Evolutionary conservation across 2,888 invertebrate genomes (phyloP).

Genomic region (Troides oblongomaculatus): DNA sequence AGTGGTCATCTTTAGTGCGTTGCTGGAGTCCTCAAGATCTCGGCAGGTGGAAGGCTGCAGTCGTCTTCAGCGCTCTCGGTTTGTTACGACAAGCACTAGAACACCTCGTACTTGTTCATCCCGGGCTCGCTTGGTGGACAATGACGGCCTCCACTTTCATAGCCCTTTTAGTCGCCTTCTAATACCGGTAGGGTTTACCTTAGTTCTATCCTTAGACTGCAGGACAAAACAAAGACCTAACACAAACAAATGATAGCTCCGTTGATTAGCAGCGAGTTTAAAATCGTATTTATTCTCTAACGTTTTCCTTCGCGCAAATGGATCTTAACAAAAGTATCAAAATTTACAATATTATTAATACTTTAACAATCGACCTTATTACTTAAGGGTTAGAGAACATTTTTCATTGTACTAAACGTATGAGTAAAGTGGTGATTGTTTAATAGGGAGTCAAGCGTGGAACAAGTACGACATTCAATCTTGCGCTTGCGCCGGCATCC

Average conservation of each 20-base stretch:
- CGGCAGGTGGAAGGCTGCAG: too few species aligned
- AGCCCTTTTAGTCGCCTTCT: too few species aligned
- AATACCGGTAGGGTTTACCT: too few species aligned
- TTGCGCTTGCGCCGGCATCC: constrained; percentile 57
- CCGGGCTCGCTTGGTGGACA: too few species aligned
- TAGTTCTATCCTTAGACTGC: too few species aligned
- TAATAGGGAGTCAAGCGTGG: constrained; percentile 38
- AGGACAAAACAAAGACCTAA: too few species aligned
- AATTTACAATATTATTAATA: constrained; percentile 25
- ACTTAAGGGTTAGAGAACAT: constrained; percentile 23
- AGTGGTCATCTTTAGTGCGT: too few species aligned
- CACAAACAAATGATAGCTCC: constrained; percentile 6
- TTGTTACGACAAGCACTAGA: too few species aligned
- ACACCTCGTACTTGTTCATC: too few species aligned
- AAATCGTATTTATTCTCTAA: constrained; percentile 37
- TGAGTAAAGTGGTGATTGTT: constrained; percentile 32
- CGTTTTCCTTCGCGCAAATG: constrained; percentile 36
- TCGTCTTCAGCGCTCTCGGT: too few species aligned
- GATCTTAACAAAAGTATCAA: constrained; percentile 35
- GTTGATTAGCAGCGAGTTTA: constrained; percentile 37
- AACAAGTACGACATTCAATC: constrained; percentile 52
- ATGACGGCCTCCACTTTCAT: too few species aligned
- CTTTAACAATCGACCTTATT: neutral
- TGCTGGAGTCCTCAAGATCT: too few species aligned
- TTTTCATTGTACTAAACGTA: constrained; percentile 19